Base-by-base conservation (phyloP, 2,797 vertebrate species). In the Sphenopsis melanotis region DNA sequence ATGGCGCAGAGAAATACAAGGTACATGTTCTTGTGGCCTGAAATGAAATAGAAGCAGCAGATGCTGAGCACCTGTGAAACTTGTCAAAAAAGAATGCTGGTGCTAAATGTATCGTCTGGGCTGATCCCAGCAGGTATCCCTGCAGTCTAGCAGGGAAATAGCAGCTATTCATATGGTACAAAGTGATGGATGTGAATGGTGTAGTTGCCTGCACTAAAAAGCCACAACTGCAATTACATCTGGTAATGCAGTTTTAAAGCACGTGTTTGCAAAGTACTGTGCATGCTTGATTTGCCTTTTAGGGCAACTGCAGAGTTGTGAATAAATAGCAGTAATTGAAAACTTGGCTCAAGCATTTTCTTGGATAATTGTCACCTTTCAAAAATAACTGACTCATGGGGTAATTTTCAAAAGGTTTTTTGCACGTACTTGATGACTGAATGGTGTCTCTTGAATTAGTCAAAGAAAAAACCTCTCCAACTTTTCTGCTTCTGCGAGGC, bases 241-340 rank as follows among this genome's bases (percentile, higher is more conserved):
- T 57, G 83, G 78, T 83, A 77, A 76, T 85, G 74, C 50, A 57
- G 17, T 94, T 87, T 69, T 83, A 86, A 68, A 87, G 52, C 27
- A 49, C 17, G 1, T 63, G 27, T 55, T 90, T 92, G 70, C 26
- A 36, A 72, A 89, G 84, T 80, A 83, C 37, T 3, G 1, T 65
- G 37, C 61, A 9, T 80, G 42, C 37, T 69, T 85, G 72, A 91
- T 89, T 94, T 94, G 71, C 56, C 49, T 84, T 72, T 81, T 75
- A 78, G 66, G 66, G 72, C 55, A 77, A 72, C 68, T 61, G 85
- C 12, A 22, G 66, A 79, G 27, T 46, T 92, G 47, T 57, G 72
- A 82, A 79, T 91, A 93, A 94, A 95, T 80, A 82, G 37, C 80
- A 72, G 49, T 90, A 89, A 83, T 41, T 90, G 83, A 87, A 87